Percentiles rank a stretch among this genome's conserved stretches.
These are phyloP conservation scores for Eurytoma californica DNA, from an alignment of 2,888 invertebrate species.

Conservation along the genomic window DNA sequence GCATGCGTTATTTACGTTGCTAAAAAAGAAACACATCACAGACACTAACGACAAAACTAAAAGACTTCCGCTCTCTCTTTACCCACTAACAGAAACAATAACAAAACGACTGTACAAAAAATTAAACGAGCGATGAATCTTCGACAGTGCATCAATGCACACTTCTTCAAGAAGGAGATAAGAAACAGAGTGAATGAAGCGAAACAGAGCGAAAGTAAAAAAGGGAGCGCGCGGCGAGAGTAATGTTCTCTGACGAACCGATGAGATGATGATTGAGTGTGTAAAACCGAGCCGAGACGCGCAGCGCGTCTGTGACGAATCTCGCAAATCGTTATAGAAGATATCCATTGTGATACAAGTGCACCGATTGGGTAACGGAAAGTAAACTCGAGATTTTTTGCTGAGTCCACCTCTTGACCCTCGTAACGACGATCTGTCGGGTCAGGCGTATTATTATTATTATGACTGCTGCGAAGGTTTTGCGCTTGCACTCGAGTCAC, in stretches of 20 bases:
- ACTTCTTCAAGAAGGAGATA: background rate
- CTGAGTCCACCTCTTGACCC: background rate
- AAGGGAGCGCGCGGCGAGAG: background rate
- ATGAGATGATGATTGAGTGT: conserved; percentile 13
- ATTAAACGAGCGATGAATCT: conserved; percentile 3
- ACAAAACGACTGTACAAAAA: background rate
- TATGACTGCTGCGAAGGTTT: no score
- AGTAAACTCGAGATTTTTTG: conserved; percentile 20
- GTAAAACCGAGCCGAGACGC: conserved; percentile 5
- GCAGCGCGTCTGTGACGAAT: background rate
- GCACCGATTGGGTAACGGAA: conserved; percentile 24
- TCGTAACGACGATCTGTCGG: conserved; percentile 26
- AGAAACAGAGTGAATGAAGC: no score
- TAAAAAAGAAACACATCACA: no score
- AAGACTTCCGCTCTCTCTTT: background rate
- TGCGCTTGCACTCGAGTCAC: no score
- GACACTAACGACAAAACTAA: background rate
- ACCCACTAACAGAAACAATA: no score
- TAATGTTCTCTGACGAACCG: conserved; percentile 19
- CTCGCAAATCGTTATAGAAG: conserved; percentile 13
- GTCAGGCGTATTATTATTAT: conserved; percentile 2
- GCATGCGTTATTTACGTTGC: no score
- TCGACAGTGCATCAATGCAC: conserved; percentile 10
- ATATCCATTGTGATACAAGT: conserved; percentile 36
- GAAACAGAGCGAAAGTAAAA: background rate